These are phyloP conservation scores for Micromesistius poutassou DNA, from an alignment of 2,797 vertebrate species.

Conservation along the genomic window DNA sequence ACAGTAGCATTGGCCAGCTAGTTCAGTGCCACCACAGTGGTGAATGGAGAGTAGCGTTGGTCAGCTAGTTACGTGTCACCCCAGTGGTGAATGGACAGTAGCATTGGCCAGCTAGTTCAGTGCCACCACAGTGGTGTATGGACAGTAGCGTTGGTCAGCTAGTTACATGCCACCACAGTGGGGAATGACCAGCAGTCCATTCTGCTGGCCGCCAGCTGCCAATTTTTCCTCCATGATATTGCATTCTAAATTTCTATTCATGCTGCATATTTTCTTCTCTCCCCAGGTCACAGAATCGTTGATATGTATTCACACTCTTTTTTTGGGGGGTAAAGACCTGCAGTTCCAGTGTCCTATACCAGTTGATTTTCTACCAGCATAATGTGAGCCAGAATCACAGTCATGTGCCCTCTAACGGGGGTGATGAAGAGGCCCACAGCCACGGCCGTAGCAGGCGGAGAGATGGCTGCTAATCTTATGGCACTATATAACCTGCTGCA, in stretches of 20 bases:
- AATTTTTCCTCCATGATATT: not conserved
- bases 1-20: slow-evolving; percentile 49
- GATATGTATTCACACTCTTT: slow-evolving; percentile 86
- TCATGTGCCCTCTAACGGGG: slow-evolving; percentile 56
- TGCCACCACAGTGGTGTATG: not conserved
- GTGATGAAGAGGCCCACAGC: slow-evolving; percentile 62
- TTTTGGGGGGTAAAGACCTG: slow-evolving; percentile 82
- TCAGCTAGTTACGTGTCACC: slow-evolving; percentile 21
- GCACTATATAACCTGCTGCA: slow-evolving; percentile 81
- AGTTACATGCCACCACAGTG: not conserved
- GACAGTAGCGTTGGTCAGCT: slow-evolving; percentile 31
- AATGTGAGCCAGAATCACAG: slow-evolving; percentile 75
- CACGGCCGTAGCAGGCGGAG: slow-evolving; percentile 73
- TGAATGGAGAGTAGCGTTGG: slow-evolving; percentile 75
- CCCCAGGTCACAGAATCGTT: slow-evolving; percentile 84
- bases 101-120: slow-evolving; percentile 31
- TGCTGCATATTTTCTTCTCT: slow-evolving; percentile 16
- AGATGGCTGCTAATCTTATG: slow-evolving; percentile 73
- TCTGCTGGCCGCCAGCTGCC: not conserved
- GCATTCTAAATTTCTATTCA: not conserved
- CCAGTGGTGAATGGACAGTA: not conserved
- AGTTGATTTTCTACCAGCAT: slow-evolving; percentile 82
- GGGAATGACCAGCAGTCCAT: not conserved
- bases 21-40: slow-evolving; percentile 67
- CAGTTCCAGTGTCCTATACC: slow-evolving; percentile 82